Percentiles rank a stretch among this genome's conserved stretches.
These are phyloP conservation scores for Polypterus bichir DNA, from an alignment of 2,113 vertebrate species.

Conservation along the genomic window DNA sequence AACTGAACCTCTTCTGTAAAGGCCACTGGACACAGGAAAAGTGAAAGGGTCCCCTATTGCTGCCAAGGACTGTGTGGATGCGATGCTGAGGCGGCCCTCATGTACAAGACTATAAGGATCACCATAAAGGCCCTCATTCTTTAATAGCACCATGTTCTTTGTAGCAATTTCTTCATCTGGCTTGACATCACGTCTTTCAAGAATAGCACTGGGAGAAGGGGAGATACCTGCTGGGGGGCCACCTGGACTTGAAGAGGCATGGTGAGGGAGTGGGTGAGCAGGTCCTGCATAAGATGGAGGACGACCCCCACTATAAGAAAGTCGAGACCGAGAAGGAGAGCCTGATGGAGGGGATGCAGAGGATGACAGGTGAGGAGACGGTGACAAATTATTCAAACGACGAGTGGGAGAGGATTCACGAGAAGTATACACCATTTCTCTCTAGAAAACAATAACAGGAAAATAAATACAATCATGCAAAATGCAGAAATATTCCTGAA, in stretches of 20 bases:
- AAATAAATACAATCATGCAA: no score
- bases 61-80: constrained; percentile 78
- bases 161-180: constrained; percentile 83
- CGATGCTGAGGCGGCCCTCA: constrained; percentile 86
- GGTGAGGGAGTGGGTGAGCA: constrained; percentile 46
- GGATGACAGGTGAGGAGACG: constrained; percentile 48
- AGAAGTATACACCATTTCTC: constrained; percentile 91
- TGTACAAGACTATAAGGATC: constrained; percentile 87
- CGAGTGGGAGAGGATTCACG: constrained; percentile 88
- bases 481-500: no score
- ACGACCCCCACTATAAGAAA: constrained; percentile 79
- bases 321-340: constrained; percentile 83
- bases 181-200: constrained; percentile 91
- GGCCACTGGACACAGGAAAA: constrained; percentile 66
- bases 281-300: constrained; percentile 80
- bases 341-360: constrained; percentile 50
- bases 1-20: constrained; percentile 85
- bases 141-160: constrained; percentile 85
- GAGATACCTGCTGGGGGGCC: constrained; percentile 64
- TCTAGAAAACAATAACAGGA: constrained; percentile 44
- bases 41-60: constrained; percentile 78
- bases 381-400: constrained; percentile 80
- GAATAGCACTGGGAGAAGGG: constrained; percentile 88
- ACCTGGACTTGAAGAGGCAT: constrained; percentile 46
- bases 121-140: constrained; percentile 81